Evolutionary conservation across 2,888 invertebrate genomes (phyloP).

Genomic region (Matsumyia berberina): DNA sequence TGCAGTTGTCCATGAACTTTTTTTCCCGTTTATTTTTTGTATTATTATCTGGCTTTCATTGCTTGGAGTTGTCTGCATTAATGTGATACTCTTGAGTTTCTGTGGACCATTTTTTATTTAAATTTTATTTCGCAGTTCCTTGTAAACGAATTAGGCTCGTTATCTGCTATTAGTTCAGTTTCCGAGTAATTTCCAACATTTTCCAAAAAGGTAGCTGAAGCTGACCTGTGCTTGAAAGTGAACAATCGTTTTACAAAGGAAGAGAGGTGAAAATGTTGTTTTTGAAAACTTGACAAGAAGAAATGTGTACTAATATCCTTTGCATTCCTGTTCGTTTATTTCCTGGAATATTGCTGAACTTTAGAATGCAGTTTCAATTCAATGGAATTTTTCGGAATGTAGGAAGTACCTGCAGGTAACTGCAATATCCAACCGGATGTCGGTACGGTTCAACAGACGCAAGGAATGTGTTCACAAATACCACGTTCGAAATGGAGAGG

Average conservation of each 20-base stretch:
- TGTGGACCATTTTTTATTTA: neutral
- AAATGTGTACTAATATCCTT: no score
- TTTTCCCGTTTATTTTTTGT: no score
- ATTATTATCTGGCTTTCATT: conserved; percentile 4
- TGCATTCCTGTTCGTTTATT: neutral
- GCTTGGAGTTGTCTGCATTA: conserved; percentile 9
- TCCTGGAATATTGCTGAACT: neutral
- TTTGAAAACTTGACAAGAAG: no score
- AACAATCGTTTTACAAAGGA: no score
- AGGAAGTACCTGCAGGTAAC: neutral
- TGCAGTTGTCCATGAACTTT: neutral
- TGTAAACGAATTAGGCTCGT: neutral
- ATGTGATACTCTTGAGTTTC: neutral
- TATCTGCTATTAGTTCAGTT: neutral
- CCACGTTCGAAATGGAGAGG: neutral
- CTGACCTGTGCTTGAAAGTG: no score
- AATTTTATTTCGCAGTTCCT: no score
- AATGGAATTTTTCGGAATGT: neutral
- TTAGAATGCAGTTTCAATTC: neutral
- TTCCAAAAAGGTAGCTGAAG: no score
- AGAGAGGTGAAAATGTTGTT: no score
- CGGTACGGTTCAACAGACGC: neutral
- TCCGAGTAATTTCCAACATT: no score
- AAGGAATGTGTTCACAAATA: neutral
- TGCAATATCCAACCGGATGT: neutral